Base-by-base conservation (phyloP, 1,140 invertebrate species). In the Calosoma granatense region DNA sequence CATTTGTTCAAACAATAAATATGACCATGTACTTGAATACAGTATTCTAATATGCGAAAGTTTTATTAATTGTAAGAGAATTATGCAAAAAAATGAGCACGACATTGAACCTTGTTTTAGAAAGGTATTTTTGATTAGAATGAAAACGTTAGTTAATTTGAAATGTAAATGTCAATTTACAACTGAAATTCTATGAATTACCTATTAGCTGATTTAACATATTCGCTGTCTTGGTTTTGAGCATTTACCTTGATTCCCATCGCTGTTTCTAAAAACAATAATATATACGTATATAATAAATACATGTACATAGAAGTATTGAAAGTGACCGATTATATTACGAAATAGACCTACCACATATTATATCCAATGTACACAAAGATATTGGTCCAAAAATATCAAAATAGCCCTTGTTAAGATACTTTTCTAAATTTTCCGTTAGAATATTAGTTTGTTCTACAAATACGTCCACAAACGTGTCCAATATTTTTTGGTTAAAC, bases 401-500 rank as follows among this genome's bases (percentile, higher is more conserved):
- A 43, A 63, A 59, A 12, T 22, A 17, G 1, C 26, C 19, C 56
- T 36, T 36, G 22, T 58, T 57, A 22, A 60, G 15, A 4, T 52
- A 20, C 23, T 51, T 36, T 58, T 62, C 43, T 20, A 67, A 58
- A 58, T 60, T 59, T 17, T 56, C 47, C 11, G 62, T 51, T 15
- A 67, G 53, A 20, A 55, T 57, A 23, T 51, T 23, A 23, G 60
- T 58, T 15, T 61, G 57, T 22, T 53, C 56, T 12, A 53, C 57
- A 20, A 64, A 67, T 2, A 58, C 36, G 11, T 63, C 56, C 11
- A 66, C 43, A 36, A 64, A 67, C 15, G 53, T 53, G 39, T 66
- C 56, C 47, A 67, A 60, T n/a, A 60, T 56, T 53, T 61, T 51
- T 36, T 61, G 58, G 36, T 60, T 65, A 17, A 67, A 55, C 17